Evolutionary conservation across 2,113 vertebrate species (phyloP), one percentile per base, ranked within the genome.

Genomic region (Silurus asotus): DNA sequence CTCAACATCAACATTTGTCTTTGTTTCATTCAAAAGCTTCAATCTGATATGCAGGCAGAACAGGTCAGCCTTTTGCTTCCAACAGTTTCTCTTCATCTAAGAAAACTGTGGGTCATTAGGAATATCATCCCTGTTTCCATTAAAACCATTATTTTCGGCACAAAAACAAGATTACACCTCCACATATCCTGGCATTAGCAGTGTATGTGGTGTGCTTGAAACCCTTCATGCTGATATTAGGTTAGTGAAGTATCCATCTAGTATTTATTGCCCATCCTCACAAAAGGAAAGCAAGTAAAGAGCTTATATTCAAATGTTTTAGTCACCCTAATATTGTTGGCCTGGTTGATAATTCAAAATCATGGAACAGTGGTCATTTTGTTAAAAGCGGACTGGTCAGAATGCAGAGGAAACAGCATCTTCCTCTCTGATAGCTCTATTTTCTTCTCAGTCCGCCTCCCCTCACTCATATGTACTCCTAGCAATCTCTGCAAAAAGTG

Each of bases 281-380:
- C 58, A 37, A 64, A 55, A 58, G 17, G 28, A 25, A 59, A 61
- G 37, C 37, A 48, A 74, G 8, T 74, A 51, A 51, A 75, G 20
- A 75, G 65, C 77, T 79, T 84, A 51, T 76, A 87, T 87, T 81
- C 86, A 83, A 82, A 62, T 61, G 64, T 86, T 67, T 87, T 70
- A 56, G 77, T 85, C 84, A 80, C 59, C 67, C 48, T 19, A 23
- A 17, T 51, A 80, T 80, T 17, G 17, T 17, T 61, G 65, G 56
- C 85, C 53, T 10, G 20, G 74, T 70, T 70, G 67, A 81, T 86
- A 86, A 89, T 83, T 83, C 81, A 75, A 23, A 45, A 88, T 79
- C 53, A 51, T 69, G 74, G 78, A 85, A 84, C 55, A n/a, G 28
- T 20, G 20, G 82, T 90, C 79, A 88, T 91, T 88, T 88, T 79